Percentiles rank a stretch among this genome's conserved stretches.
Evolutionary conservation across 2,888 invertebrate genomes (phyloP).

Genomic region (Melangyna quadrimaculata): DNA sequence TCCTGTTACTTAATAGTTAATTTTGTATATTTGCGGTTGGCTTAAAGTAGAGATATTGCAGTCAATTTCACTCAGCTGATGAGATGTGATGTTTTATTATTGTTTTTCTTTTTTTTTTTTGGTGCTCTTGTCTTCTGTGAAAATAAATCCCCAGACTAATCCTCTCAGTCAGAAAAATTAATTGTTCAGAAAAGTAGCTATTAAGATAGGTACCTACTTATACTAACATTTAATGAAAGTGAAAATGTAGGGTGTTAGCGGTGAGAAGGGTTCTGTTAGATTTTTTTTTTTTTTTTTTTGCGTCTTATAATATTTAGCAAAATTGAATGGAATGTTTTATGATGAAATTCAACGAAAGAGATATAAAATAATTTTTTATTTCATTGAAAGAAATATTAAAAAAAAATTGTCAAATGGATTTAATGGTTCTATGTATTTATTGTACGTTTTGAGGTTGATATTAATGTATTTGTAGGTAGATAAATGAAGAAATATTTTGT

Average conservation of each 20-base stretch:
- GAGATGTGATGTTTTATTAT: neutral
- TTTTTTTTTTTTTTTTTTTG: neutral
- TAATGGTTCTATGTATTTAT: too few relatives aligned
- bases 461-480: too few relatives aligned
- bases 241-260: neutral
- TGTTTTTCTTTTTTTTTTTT: neutral
- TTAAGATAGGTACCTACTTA: neutral
- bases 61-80: conserved; percentile 7
- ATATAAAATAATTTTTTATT: too few relatives aligned
- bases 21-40: conserved; percentile 5
- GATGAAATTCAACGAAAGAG: too few relatives aligned
- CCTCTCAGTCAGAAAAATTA: neutral
- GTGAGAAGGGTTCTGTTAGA: neutral
- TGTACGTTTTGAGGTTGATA: too few relatives aligned
- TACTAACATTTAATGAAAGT: too few relatives aligned
- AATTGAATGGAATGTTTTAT: neutral
- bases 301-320: neutral
- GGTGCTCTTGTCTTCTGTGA: neutral
- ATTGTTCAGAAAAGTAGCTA: neutral
- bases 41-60: neutral
- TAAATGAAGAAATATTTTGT: too few relatives aligned
- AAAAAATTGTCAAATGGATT: too few relatives aligned
- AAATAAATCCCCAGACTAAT: neutral
- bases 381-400: too few relatives aligned
- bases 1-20: conserved; percentile 28